Evolutionary conservation across 2,888 invertebrate species (phyloP), one percentile per base, ranked within the genome.

Genomic region (Dicroscelio sp.): DNA sequence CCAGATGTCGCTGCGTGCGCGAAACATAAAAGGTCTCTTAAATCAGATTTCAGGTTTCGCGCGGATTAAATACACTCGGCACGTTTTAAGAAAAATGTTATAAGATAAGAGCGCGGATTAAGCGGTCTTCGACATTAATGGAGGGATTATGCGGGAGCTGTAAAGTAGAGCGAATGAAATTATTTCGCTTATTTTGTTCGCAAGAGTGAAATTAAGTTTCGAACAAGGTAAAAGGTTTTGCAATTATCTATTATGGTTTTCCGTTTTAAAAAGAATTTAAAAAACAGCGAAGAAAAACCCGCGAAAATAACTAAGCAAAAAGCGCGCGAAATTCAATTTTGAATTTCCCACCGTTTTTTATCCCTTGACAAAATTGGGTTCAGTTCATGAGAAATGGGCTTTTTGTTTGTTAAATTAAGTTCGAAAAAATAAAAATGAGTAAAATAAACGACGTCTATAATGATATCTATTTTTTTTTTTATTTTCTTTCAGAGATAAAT

Each of bases 1-100:
- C 69, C 43, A 67, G 55, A 78, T 78, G 86, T 69, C 69, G 33
- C 23, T 38, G 85, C 85, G 73, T 73, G n/a, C 20, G 25, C 69
- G 23, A 65, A 14, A 85, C 85, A 78, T 86, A 78, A 86, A 86
- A 79, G 86, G 48, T 79, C 60, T 78, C 71, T 69, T 86, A 78
- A 86, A 69, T 86, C 79, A 79, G 71, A 86, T 86, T 71, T 71
- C 52, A 25, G 43, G 73, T 63, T 86, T 79, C 52, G 79, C 60
- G 52, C 27, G 71, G 71, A 79, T 86, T 86, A 86, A 86, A 79
- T 60, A 71, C 60, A 67, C 58, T 86, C 86, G 55, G 58, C 69
- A 60, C 25, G 71, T 75, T 86, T 86, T 60, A 78, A 86, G 86
- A 85, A 85, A 85, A 85, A 85, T 76, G 35, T 85, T 85, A 85